A percentile compares a stretch with the other conserved stretches of the same genome.
Conservation (phyloP, 2,113 vertebrate species). For the Cairina moschata region DNA sequence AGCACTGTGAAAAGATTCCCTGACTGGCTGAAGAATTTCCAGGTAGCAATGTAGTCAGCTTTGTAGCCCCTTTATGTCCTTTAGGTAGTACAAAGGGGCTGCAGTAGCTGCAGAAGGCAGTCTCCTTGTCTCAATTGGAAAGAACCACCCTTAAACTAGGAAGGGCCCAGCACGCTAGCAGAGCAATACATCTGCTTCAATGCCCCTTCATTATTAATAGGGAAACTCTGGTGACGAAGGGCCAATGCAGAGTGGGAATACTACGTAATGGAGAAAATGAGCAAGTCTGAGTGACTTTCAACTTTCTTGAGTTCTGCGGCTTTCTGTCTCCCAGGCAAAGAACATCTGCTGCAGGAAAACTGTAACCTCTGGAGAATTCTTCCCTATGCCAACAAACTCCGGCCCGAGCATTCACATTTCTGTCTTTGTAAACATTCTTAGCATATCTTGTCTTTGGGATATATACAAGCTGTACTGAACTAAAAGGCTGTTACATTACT, state of each 20-base stretch:
- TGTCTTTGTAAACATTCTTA: background rate
- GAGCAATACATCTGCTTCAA: background rate
- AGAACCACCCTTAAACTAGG: background rate
- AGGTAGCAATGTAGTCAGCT: background rate
- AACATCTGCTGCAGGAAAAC: background rate
- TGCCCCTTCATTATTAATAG: background rate
- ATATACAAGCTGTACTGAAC: background rate
- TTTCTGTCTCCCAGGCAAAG: background rate
- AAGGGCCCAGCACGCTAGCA: background rate
- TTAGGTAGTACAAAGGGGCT: background rate
- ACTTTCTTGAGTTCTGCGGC: background rate
- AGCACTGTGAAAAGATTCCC: background rate
- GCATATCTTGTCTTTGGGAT: constrained; percentile 7
- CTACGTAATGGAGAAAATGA: background rate
- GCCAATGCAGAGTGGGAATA: background rate
- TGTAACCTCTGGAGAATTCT: background rate
- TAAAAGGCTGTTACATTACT: background rate
- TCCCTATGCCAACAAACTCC: background rate
- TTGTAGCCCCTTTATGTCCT: background rate
- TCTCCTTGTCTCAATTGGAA: background rate
- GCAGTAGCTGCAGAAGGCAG: rapidly evolving
- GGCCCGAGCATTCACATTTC: background rate
- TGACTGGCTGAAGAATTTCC: background rate
- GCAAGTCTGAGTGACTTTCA: background rate
- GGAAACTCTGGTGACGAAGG: background rate